These are phyloP conservation scores for Aegypius monachus DNA, from an alignment of 2,113 vertebrate species.

Conservation along the genomic window DNA sequence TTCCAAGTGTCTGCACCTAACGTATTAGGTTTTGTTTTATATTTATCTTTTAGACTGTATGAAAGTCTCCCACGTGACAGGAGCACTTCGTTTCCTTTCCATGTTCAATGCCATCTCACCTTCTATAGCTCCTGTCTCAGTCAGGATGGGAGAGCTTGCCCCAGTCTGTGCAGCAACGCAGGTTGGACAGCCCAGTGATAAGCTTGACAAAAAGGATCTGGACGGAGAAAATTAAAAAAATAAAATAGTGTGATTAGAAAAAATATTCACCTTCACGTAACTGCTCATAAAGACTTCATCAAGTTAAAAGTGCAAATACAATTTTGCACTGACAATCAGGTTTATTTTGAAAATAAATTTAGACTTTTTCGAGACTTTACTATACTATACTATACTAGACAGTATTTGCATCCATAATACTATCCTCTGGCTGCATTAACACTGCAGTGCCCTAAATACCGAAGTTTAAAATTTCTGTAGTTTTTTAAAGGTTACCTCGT, in stretches of 20 bases:
- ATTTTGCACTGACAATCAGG: not conserved
- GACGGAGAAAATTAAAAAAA: conserved; percentile 53
- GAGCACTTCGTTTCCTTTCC: not conserved
- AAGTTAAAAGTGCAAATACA: not conserved
- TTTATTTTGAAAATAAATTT: not conserved
- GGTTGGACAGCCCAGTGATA: conserved; percentile 82
- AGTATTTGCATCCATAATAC: not conserved
- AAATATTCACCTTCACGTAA: not conserved
- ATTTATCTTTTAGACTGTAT: not conserved
- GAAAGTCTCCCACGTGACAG: not conserved
- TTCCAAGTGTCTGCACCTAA: not conserved
- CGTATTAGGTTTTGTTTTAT: not conserved
- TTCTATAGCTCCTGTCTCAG: conserved; percentile 84
- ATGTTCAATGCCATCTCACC: conserved; percentile 68
- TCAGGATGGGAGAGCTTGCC: conserved; percentile 80
- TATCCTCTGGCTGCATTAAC: not conserved
- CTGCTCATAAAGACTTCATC: not conserved
- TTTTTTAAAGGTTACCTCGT: not conserved
- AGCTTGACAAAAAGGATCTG: conserved; percentile 77
- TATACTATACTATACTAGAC: too few species aligned
- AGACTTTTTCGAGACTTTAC: not conserved
- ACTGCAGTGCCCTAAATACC: not conserved
- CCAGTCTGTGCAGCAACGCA: conserved; percentile 75
- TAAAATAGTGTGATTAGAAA: not conserved
- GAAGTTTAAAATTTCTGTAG: not conserved